These are phyloP conservation scores for Eristalis intricaria DNA, from an alignment of 2,888 invertebrate genomes.

Conservation along the genomic window DNA sequence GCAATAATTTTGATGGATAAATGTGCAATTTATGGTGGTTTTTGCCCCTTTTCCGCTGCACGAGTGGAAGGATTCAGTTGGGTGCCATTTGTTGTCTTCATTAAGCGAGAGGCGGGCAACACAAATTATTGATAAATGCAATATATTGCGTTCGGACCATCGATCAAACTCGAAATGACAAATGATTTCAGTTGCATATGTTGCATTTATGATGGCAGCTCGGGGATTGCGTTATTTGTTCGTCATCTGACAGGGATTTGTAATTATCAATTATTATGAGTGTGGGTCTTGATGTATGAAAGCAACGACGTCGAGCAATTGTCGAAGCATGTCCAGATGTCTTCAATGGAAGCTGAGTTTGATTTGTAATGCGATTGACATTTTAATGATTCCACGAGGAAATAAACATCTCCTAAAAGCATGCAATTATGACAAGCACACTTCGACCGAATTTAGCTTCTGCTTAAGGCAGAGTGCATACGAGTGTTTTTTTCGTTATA, in stretches of 20 bases:
- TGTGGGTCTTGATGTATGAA: neutral
- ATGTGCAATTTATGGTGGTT: constrained; percentile 52
- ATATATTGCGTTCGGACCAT: constrained; percentile 21
- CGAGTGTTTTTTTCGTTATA: too few species aligned
- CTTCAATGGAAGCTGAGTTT: neutral
- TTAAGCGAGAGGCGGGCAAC: constrained; percentile 56
- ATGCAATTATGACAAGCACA: too few species aligned
- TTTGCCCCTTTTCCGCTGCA: constrained; percentile 18
- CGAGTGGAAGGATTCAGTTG: constrained; percentile 1
- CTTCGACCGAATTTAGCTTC: too few species aligned
- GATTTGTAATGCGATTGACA: too few species aligned
- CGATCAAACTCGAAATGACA: constrained; percentile 47
- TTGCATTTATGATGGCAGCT: neutral
- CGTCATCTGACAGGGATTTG: neutral
- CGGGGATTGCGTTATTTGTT: neutral
- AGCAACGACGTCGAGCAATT: neutral
- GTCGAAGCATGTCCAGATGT: neutral
- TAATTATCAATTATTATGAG: neutral
- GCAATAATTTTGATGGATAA: constrained; percentile 70
- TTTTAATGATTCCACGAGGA: too few species aligned
- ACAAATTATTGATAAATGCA: constrained; percentile 13
- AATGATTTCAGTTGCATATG: constrained; percentile 3
- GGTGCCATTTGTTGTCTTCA: constrained; percentile 65
- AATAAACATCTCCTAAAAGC: too few species aligned
- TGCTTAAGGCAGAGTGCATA: too few species aligned